Evolutionary conservation across 2,888 invertebrate genomes (phyloP).

Genomic region (Cantharis rufa): DNA sequence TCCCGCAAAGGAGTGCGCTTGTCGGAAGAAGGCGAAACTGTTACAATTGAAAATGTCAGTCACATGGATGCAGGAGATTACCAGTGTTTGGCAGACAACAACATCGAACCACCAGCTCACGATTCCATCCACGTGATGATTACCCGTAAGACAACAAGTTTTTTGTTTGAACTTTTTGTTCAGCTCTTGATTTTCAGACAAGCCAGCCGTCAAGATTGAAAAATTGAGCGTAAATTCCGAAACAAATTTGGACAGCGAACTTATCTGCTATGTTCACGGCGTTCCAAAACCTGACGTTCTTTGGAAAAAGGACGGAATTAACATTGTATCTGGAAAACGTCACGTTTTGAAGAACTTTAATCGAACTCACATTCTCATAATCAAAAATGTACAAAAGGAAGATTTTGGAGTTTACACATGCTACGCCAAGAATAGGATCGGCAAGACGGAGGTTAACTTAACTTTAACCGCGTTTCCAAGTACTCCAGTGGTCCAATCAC

Average conservation of each 20-base stretch:
- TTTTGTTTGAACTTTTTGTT: neutral
- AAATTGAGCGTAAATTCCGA: conserved; percentile 54
- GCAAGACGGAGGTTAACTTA: conserved; percentile 45
- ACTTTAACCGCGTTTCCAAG: conserved; percentile 45
- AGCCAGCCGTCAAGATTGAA: conserved; percentile 54
- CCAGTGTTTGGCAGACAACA: conserved; percentile 57
- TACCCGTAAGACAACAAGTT: conserved; percentile 45
- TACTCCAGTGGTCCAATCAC: conserved; percentile 30
- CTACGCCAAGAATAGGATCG: conserved; percentile 51
- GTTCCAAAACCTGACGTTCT: conserved; percentile 51
- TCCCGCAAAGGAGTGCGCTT: conserved; percentile 41
- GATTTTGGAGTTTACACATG: conserved; percentile 57
- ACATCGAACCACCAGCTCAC: conserved; percentile 48
- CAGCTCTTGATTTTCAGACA: conserved; percentile 47
- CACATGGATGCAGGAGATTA: conserved; percentile 54
- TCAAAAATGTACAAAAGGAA: conserved; percentile 44
- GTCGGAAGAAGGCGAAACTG: conserved; percentile 42
- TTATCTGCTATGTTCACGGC: conserved; percentile 55
- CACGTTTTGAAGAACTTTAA: conserved; percentile 38
- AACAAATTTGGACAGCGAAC: conserved; percentile 51
- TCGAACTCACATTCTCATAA: conserved; percentile 45
- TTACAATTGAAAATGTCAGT: conserved; percentile 49
- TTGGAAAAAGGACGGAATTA: conserved; percentile 50
- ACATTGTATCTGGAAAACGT: conserved; percentile 38
- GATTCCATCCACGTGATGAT: conserved; percentile 47